These are phyloP conservation scores for Agapornis roseicollis DNA, from an alignment of 2,113 vertebrate species.

Conservation along the genomic window DNA sequence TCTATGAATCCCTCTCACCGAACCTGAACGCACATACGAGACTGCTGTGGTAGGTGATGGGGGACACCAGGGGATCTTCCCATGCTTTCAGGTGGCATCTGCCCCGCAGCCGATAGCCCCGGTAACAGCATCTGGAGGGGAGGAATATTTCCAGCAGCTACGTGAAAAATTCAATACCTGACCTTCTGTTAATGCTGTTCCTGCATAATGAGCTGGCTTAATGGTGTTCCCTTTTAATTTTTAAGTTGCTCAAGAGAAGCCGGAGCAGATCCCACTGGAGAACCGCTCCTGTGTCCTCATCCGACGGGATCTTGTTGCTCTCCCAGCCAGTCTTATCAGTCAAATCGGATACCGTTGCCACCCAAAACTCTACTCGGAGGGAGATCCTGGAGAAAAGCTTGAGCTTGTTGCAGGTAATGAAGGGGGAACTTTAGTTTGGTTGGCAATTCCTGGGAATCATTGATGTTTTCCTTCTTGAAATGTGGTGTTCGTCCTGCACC, in stretches of 20 bases:
- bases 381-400: constrained; percentile 96
- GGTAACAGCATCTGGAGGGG: neutral
- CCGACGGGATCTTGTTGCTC: constrained; percentile 91
- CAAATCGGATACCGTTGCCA: constrained; percentile 99
- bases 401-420: constrained; percentile 92
- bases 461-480: neutral
- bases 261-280: constrained; percentile 88
- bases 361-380: constrained; percentile 97
- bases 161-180: rapidly evolving
- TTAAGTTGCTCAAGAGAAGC: constrained; percentile 85
- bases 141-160: neutral
- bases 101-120: rapidly evolving
- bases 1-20: neutral
- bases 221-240: neutral
- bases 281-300: constrained; percentile 95
- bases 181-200: neutral
- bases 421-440: neutral
- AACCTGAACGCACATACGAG: rapidly evolving
- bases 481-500: neutral
- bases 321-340: constrained; percentile 96
- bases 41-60: neutral
- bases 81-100: neutral
- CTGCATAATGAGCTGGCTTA: neutral
- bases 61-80: neutral
- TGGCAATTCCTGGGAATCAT: rapidly evolving